Evolutionary conservation across 2,797 vertebrate species (phyloP), one percentile per base, ranked within the genome.

Genomic region (Myotis findleyi): DNA sequence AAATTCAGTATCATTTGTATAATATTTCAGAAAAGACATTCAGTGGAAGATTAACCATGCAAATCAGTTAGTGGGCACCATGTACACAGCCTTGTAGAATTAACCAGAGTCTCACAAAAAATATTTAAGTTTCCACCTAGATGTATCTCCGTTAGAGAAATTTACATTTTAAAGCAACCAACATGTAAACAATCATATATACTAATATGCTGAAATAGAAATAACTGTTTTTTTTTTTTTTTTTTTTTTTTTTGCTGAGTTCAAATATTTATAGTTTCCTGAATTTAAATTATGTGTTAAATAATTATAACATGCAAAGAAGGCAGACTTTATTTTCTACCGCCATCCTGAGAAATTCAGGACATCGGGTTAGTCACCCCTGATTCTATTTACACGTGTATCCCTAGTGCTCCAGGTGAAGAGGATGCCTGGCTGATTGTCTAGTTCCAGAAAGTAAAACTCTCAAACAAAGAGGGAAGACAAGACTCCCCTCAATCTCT

Each of bases 1-100:
- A 0, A 77, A 96, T 83, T 85, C n/a, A 9, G 18, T 25, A 25
- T 38, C 23, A 90, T 87, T 69, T 83, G 33, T 81, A 6, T n/a
- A 72, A 66, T 55, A 82, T 69, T 91, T 88, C 95, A 95, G 57
- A 86, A 88, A 90, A 90, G 80, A 82, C 9, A 59, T 69, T 77
- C 44, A 20, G 27, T 53, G 51, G 41, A 49, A 51, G 49, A 85
- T 57, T 49, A 79, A 62, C 18, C 77, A 30, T 85, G 25, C 7
- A 44, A 81, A 47, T 71, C 36, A 59, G 20, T 81, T 53, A 83
- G 36, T 62, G 59, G 47, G 18, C 1, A 36, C 53, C 38, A 30
- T 6, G 21, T 6, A 71, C 13, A 72, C 5, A 82, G 1, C 41
- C 20, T 62, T 55, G 30, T 0, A 87, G 84, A 89, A 21, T 72